A percentile compares a stretch with the other conserved stretches of the same genome.
Evolutionary conservation across 2,113 vertebrate genomes (phyloP).

Genomic region (Rhinogobius similis): DNA sequence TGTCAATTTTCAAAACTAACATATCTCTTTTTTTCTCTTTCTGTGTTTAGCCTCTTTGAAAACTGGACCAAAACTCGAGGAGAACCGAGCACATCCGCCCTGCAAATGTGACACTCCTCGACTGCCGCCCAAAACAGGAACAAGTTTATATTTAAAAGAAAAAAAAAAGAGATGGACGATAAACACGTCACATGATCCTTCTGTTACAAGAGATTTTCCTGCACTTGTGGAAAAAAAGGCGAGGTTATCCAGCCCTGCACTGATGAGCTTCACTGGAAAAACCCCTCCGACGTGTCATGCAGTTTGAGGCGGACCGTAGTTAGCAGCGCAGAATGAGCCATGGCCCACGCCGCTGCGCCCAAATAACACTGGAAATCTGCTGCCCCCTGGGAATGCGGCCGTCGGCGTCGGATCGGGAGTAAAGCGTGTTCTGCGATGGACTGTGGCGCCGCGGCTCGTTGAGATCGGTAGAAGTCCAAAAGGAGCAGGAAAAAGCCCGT

Average conservation of each 20-base stretch:
- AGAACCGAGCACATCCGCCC: slow-evolving; percentile 33
- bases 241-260: neutral
- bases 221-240: neutral
- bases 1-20: too few species aligned
- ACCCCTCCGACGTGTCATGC: slow-evolving; percentile 26
- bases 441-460: slow-evolving; percentile 24
- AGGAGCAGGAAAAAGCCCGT: slow-evolving; percentile 20
- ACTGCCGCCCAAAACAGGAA: slow-evolving; percentile 22
- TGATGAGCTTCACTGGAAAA: slow-evolving; percentile 29
- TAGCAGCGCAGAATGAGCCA: slow-evolving; percentile 25
- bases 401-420: neutral
- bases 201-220: neutral
- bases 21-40: too few species aligned
- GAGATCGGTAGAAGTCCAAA: neutral
- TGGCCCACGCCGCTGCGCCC: neutral
- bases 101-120: slow-evolving; percentile 12
- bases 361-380: slow-evolving; percentile 1
- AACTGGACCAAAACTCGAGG: slow-evolving; percentile 8
- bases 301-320: slow-evolving; percentile 28
- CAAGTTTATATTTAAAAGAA: neutral
- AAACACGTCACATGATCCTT: neutral
- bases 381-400: slow-evolving; percentile 50
- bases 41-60: slow-evolving; percentile 27
- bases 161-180: neutral
- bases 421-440: slow-evolving; percentile 23